phyloP scores from a whole-genome alignment of 2,888 invertebrate genomes.

The Ametastegia equiseti region DNA sequence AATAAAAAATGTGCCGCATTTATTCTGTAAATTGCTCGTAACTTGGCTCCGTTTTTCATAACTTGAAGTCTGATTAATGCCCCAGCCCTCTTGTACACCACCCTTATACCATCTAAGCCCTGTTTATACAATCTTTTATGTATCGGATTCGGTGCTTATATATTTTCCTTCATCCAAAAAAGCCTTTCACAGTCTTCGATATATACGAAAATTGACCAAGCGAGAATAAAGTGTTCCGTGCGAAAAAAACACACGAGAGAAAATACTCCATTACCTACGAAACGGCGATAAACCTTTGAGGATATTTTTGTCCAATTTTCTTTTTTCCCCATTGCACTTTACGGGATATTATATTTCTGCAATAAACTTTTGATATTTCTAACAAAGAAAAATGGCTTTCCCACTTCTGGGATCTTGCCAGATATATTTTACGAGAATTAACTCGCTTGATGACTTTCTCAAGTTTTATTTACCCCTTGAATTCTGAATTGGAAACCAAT shows the following conservation, averaged over 20 bases:
- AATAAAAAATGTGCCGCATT: conserved; percentile 50
- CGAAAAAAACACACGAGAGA: not conserved
- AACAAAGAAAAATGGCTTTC: not conserved
- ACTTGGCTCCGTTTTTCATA: conserved; percentile 50
- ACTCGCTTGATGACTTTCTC: not conserved
- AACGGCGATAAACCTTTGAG: not conserved
- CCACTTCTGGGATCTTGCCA: not conserved
- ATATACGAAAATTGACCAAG: not conserved
- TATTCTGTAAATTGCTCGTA: conserved; percentile 52
- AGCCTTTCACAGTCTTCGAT: not conserved
- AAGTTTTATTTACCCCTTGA: not conserved
- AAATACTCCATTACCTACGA: not conserved
- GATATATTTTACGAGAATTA: not conserved
- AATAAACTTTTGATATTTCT: conserved; percentile 15
- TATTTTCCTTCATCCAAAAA: not conserved
- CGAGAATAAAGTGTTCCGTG: not conserved
- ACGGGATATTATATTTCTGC: not conserved
- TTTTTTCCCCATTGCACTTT: not conserved
- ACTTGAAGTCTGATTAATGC: conserved; percentile 50
- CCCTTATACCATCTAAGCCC: not conserved
- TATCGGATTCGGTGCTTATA: conserved; percentile 32
- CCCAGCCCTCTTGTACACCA: conserved; percentile 1
- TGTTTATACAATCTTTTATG: conserved; percentile 48
- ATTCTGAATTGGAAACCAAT: not conserved
- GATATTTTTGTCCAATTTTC: conserved; percentile 1